phyloP scores from a whole-genome alignment of 2,888 invertebrate genomes.

The Falcaria lacertinaria region DNA sequence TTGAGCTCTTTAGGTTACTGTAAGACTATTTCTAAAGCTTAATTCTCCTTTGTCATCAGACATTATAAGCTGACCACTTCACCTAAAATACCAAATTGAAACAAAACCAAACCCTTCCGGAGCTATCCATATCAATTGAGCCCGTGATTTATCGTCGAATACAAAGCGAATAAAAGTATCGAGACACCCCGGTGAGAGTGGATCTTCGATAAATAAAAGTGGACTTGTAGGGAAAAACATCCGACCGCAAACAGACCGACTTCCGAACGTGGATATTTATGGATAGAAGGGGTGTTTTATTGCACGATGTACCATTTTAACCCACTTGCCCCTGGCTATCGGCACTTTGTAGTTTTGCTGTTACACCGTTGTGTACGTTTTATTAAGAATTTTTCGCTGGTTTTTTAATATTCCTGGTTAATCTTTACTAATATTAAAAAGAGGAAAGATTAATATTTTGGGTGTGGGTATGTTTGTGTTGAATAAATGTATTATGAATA shows the following conservation, averaged over 20 bases:
- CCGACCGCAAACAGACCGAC: slow-evolving; percentile 76
- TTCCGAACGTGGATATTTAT: slow-evolving; percentile 77
- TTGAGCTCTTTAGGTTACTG: too few relatives aligned
- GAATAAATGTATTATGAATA: too few relatives aligned
- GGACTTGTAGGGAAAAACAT: slow-evolving; percentile 47
- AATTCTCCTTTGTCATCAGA: too few relatives aligned
- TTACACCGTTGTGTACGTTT: slow-evolving; percentile 45
- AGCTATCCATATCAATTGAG: neutral
- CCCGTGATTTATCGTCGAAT: slow-evolving; percentile 9
- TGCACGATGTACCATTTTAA: slow-evolving; percentile 69
- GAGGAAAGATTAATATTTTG: too few relatives aligned
- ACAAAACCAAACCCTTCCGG: neutral
- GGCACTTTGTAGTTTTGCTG: slow-evolving; percentile 49
- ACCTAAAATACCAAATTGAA: neutral
- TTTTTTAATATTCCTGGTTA: too few relatives aligned
- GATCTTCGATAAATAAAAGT: slow-evolving; percentile 68
- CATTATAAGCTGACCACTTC: neutral
- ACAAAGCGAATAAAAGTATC: slow-evolving; percentile 24
- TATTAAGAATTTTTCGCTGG: slow-evolving; percentile 7
- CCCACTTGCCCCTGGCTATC: slow-evolving; percentile 74
- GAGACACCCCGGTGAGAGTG: slow-evolving; percentile 41
- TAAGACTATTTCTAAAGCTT: too few relatives aligned
- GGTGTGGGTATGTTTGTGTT: too few relatives aligned
- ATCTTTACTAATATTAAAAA: too few relatives aligned
- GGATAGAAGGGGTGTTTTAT: slow-evolving; percentile 76